phyloP scores from a whole-genome alignment of 1,140 invertebrate genomes.

The Papilio glaucus region DNA sequence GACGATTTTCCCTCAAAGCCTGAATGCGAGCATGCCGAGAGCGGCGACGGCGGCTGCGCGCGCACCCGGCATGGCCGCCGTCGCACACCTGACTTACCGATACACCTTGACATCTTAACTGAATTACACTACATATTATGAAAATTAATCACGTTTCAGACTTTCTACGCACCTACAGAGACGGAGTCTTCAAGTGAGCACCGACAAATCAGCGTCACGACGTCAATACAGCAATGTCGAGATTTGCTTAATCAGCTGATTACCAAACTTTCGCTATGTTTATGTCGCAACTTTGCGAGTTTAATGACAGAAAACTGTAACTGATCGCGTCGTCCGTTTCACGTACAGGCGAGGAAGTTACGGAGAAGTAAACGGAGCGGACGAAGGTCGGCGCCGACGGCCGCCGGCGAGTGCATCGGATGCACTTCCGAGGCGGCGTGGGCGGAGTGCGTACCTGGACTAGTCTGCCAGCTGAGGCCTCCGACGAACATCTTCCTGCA shows the following conservation, averaged over 20 bases:
- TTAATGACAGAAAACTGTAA: conserved; percentile 63
- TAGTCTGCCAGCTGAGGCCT: conserved; percentile 99
- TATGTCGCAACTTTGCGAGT: conserved; percentile 57
- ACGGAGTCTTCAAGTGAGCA: conserved; percentile 51
- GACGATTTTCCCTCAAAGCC: conserved; percentile 60
- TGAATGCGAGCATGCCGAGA: conserved; percentile 53
- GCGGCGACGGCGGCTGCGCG: conserved; percentile 69
- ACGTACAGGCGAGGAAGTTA: conserved; percentile 41
- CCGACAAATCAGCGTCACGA: conserved; percentile 47
- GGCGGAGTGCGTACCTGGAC: conserved; percentile 93
- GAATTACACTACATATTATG: conserved; percentile 64
- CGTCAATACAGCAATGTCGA: conserved; percentile 56
- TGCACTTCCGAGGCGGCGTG: conserved; percentile 66
- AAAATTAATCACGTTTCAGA: conserved; percentile 48
- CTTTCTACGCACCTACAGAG: conserved; percentile 45
- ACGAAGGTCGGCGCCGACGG: conserved; percentile 52
- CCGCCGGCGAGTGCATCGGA: conserved; percentile 66
- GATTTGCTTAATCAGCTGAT: conserved; percentile 77
- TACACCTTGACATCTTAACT: conserved; percentile 72
- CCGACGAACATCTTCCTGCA: conserved; percentile 99
- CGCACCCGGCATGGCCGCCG: conserved; percentile 79
- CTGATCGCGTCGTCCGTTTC: conserved; percentile 49
- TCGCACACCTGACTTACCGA: conserved; percentile 75
- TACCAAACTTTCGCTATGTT: conserved; percentile 79
- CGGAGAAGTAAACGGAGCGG: conserved; percentile 48